These are phyloP conservation scores for Iphiclides podalirius DNA, from an alignment of 2,888 invertebrate genomes.

Conservation along the genomic window DNA sequence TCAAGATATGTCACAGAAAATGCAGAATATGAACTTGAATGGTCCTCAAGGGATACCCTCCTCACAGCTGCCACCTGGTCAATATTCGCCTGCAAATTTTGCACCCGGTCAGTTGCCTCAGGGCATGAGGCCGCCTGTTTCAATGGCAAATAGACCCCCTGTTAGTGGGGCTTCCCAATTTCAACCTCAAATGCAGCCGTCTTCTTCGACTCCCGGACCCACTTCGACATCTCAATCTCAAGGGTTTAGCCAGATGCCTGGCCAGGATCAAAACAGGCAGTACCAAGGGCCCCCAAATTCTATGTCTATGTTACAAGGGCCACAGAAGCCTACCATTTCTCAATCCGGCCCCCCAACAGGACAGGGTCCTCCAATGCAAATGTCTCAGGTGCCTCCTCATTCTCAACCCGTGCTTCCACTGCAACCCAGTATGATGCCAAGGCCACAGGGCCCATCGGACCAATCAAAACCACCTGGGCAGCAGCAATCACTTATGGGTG, in stretches of 20 bases:
- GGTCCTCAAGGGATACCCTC: conserved; percentile 60
- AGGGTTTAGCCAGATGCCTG: conserved; percentile 12
- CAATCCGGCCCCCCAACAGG: conserved; percentile 37
- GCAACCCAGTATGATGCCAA: conserved; percentile 28
- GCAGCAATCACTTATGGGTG: conserved; percentile 30
- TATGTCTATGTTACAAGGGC: conserved; percentile 27
- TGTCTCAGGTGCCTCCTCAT: conserved; percentile 37
- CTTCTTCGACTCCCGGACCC: conserved; percentile 37
- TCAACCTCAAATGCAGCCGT: conserved; percentile 35
- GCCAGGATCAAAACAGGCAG: conserved; percentile 20
- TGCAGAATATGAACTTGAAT: conserved; percentile 69
- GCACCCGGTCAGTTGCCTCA: conserved; percentile 40
- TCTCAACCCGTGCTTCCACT: conserved; percentile 35
- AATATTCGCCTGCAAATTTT: conserved; percentile 44
- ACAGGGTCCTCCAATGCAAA: conserved; percentile 28
- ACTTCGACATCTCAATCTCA: conserved; percentile 14
- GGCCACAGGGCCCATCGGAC: conserved; percentile 23
- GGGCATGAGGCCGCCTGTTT: conserved; percentile 49
- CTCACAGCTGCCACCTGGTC: conserved; percentile 56
- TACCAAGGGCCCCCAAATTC: conserved; percentile 34
- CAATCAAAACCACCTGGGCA: conserved; percentile 3
- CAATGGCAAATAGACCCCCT: conserved; percentile 42
- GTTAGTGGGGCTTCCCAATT: conserved; percentile 42
- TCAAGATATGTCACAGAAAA: conserved; percentile 67
- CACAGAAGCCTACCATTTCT: conserved; percentile 42